Evolutionary conservation across 2,888 invertebrate species (phyloP), one percentile per base, ranked within the genome.

Genomic region (Dyspetes luteomarginatus): DNA sequence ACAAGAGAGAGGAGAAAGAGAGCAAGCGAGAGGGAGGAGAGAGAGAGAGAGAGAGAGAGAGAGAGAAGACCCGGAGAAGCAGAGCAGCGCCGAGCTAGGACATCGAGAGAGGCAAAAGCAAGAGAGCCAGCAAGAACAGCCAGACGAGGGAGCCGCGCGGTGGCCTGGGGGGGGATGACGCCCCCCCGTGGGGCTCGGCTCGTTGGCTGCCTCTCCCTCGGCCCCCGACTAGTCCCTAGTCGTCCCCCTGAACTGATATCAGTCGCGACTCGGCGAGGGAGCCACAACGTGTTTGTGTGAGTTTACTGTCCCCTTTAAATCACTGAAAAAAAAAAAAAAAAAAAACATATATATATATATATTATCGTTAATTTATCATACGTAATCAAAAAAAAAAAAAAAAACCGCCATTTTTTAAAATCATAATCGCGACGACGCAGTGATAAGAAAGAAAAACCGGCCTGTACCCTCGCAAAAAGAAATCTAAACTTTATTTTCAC

Each of bases 181-280:
- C 89, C 90, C 90, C 90, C 90, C 90, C 88, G 89, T 88, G 90
- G 90, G 89, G 89, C 88, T 89, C 85, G 83, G 74, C 82, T 86
- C 86, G 87, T 82, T 82, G 81, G 74, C 85, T 80, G 83, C 83
- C 85, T 85, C 86, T 83, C 83, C 84, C 85, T 82, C 83, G 84
- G 83, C 85, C 86, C 86, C 85, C 89, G 87, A 86, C 85, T 81
- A 87, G 89, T 86, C 87, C 87, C 87, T 84, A 89, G 89, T 88
- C 88, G 87, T 88, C 87, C 91, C 88, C 90, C 89, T 88, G 88
- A 88, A 89, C 88, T 90, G 90, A 90, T 90, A 91, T 90, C 90
- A 90, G 90, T 90, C 91, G 90, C 88, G 87, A 87, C 88, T 89
- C 87, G 88, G 86, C 90, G 88, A 91, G 90, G 90, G 90, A 90